A percentile compares a stretch with the other conserved stretches of the same genome.
Conservation (phyloP, 2,888 invertebrate genomes). For the Formica aserva region DNA sequence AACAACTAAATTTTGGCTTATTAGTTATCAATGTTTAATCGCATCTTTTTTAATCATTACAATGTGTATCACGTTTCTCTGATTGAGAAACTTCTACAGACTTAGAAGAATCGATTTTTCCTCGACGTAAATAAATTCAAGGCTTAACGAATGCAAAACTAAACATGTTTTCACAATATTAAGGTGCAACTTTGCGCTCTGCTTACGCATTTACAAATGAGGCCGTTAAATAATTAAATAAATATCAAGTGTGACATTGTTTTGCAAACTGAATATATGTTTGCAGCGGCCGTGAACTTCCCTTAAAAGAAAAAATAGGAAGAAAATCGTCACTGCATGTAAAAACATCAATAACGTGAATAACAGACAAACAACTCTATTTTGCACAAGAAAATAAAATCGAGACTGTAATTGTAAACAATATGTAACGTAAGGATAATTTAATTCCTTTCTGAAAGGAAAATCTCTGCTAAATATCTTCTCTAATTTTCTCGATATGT, state of each 20-base stretch:
- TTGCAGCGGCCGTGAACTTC: constrained; percentile 21
- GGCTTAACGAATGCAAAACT: background rate
- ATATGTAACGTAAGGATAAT: background rate
- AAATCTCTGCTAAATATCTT: background rate
- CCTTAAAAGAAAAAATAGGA: background rate
- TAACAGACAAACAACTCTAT: constrained; percentile 19
- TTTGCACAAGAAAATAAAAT: background rate
- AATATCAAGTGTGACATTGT: background rate
- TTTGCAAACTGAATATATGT: constrained; percentile 17
- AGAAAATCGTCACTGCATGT: background rate
- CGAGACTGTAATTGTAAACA: constrained; percentile 1
- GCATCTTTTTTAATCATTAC: background rate
- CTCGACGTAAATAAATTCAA: background rate
- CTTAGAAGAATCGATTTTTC: background rate
- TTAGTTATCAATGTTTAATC: background rate
- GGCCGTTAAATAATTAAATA: constrained; percentile 22
- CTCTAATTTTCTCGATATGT: background rate
- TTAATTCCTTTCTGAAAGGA: background rate
- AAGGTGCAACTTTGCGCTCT: background rate
- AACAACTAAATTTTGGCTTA: background rate
- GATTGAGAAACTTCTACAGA: background rate
- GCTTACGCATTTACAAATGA: constrained; percentile 12
- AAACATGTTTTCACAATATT: background rate
- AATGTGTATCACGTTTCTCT: background rate
- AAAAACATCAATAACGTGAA: background rate